These are phyloP conservation scores for Triplophysa rosa DNA, from an alignment of 2,113 vertebrate species.

Conservation along the genomic window DNA sequence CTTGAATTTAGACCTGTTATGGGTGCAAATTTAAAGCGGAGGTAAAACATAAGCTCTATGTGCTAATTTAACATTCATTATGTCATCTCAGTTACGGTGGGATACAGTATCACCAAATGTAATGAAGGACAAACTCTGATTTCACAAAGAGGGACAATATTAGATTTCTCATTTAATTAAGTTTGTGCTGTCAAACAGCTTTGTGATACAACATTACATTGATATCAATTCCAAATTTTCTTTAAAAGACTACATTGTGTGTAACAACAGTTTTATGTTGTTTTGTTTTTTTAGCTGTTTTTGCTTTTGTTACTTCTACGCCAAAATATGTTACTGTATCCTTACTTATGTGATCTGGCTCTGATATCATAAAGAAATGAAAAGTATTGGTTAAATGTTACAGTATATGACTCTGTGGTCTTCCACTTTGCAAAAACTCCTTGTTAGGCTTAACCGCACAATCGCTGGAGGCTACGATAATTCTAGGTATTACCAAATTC, in stretches of 20 bases:
- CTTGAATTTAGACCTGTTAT: conserved; percentile 6
- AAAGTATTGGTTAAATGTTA: conserved; percentile 1
- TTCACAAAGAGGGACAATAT: conserved; percentile 7
- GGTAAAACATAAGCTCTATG: too few relatives aligned
- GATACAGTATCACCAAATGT: not conserved
- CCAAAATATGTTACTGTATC: conserved; percentile 50
- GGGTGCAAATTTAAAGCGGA: not conserved
- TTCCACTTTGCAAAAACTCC: conserved; percentile 41
- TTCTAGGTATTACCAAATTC: conserved; percentile 26
- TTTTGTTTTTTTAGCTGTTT: conserved; percentile 24
- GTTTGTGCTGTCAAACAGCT: not conserved
- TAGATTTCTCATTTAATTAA: not conserved
- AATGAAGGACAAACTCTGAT: conserved; percentile 5
- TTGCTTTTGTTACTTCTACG: conserved; percentile 44
- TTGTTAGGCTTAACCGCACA: not conserved
- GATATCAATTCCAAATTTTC: not conserved
- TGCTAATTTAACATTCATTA: not conserved
- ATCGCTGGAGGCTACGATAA: not conserved
- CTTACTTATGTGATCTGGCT: conserved; percentile 25
- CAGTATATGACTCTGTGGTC: conserved; percentile 31
- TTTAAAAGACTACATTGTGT: not conserved
- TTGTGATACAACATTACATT: not conserved
- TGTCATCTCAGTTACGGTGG: not conserved
- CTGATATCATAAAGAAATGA: conserved; percentile 14
- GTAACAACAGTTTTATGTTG: conserved; percentile 39